phyloP scores from a whole-genome alignment of 2,888 invertebrate genomes.

The Ophonus ardosiacus region DNA sequence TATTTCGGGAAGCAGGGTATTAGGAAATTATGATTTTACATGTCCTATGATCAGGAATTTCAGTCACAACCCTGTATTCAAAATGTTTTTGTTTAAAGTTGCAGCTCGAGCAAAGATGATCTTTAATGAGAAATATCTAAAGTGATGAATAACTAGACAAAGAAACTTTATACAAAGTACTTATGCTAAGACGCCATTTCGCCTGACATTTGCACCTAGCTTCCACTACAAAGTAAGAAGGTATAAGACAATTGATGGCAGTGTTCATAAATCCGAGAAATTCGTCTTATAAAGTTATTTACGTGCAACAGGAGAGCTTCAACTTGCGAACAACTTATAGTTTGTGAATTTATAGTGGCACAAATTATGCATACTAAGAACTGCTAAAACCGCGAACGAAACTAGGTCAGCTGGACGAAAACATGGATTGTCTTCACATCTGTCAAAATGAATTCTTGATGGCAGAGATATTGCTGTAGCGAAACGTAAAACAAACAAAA shows the following conservation, averaged over 20 bases:
- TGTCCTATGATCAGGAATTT: too few species aligned
- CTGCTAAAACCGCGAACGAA: constrained; percentile 10
- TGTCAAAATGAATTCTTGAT: constrained; percentile 12
- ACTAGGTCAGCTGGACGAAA: constrained; percentile 36
- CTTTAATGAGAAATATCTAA: background rate
- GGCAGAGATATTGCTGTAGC: background rate
- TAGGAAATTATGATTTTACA: too few species aligned
- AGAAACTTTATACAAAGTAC: background rate
- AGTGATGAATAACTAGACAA: background rate
- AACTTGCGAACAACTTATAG: constrained; percentile 45
- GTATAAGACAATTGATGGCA: constrained; percentile 28
- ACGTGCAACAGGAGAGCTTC: constrained; percentile 52
- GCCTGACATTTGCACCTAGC: background rate
- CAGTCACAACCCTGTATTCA: too few species aligned
- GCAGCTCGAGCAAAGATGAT: background rate
- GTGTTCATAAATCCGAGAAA: constrained; percentile 34
- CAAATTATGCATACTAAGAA: constrained; percentile 54
- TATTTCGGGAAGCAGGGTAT: too few species aligned
- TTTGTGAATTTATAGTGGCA: constrained; percentile 50
- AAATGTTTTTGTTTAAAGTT: background rate
- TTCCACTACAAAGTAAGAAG: background rate
- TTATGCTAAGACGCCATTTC: background rate
- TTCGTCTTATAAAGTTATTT: constrained; percentile 49
- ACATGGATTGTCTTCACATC: constrained; percentile 9
- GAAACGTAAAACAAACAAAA: background rate